A percentile compares a stretch with the other conserved stretches of the same genome.
Conservation (phyloP, 2,888 invertebrate species). For the Troides oblongomaculatus region DNA sequence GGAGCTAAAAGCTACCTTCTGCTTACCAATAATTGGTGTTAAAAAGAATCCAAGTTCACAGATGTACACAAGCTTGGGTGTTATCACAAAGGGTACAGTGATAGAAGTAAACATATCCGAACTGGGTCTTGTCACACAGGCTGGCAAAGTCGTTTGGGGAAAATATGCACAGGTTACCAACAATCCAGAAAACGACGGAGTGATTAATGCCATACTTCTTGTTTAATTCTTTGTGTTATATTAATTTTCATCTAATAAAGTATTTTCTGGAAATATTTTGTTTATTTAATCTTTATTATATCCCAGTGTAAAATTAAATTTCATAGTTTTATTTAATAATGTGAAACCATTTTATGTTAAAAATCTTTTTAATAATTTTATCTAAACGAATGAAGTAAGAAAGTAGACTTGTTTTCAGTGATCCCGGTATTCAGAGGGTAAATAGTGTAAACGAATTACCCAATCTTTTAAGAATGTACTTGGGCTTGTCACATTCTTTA, state of each 20-base stretch:
- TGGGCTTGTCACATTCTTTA: too few relatives aligned
- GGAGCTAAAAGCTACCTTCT: slow-evolving; percentile 98
- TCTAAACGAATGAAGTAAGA: too few relatives aligned
- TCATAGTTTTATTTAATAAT: too few relatives aligned
- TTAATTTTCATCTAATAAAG: slow-evolving; percentile 40
- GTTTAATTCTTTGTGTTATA: slow-evolving; percentile 80
- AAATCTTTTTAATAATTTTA: too few relatives aligned
- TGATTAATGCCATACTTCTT: slow-evolving; percentile 98
- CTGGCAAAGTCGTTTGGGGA: slow-evolving; percentile 99
- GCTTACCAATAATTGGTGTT: slow-evolving; percentile 97
- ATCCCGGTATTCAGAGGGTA: too few relatives aligned
- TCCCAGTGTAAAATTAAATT: too few relatives aligned
- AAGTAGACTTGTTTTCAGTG: too few relatives aligned
- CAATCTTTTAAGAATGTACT: too few relatives aligned
- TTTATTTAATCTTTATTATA: too few relatives aligned
- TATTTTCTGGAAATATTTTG: slow-evolving; percentile 31
- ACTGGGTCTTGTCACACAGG: slow-evolving; percentile 98
- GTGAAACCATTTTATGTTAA: too few relatives aligned
- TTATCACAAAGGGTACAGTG: slow-evolving; percentile 99
- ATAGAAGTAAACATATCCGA: slow-evolving; percentile 99
- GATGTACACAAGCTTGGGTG: slow-evolving; percentile 97
- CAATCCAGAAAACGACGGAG: slow-evolving; percentile 99
- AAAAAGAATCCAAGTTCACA: slow-evolving; percentile 99
- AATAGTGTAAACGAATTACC: too few relatives aligned
- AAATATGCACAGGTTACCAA: slow-evolving; percentile 99